Conservation (phyloP, 2,113 vertebrate genomes). For the Perca flavescens region DNA sequence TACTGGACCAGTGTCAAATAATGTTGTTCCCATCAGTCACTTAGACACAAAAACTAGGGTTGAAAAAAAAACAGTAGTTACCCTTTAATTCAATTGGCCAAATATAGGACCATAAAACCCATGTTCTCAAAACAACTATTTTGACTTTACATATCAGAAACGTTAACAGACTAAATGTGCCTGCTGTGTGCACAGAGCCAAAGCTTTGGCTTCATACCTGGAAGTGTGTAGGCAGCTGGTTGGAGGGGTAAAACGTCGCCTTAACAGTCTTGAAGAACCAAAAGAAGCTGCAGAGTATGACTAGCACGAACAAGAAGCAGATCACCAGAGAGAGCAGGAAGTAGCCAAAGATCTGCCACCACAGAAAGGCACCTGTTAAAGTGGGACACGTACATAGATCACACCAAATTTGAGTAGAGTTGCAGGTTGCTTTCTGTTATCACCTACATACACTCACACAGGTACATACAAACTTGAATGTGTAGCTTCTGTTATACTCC, state of each 20-base stretch:
- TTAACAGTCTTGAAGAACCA: slow-evolving; percentile 51
- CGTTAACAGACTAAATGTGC: neutral
- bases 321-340: slow-evolving; percentile 69
- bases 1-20: too few relatives aligned
- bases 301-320: slow-evolving; percentile 51
- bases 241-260: slow-evolving; percentile 51
- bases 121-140: neutral
- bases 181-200: neutral
- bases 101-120: neutral
- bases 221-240: slow-evolving; percentile 63
- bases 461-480: neutral
- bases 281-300: neutral
- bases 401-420: neutral
- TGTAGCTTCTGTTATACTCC: neutral
- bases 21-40: too few relatives aligned
- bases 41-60: too few relatives aligned
- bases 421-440: neutral
- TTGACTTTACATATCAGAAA: neutral
- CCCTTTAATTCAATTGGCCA: neutral
- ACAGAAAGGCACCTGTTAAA: slow-evolving; percentile 56
- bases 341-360: slow-evolving; percentile 67
- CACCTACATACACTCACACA: neutral
- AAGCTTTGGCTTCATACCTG: slow-evolving; percentile 51
- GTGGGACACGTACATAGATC: neutral
- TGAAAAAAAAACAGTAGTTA: too few relatives aligned